These are phyloP conservation scores for Ianthella basta DNA, from an alignment of 37 sponge, comb jelly and placozoan species.

Conservation along the genomic window DNA sequence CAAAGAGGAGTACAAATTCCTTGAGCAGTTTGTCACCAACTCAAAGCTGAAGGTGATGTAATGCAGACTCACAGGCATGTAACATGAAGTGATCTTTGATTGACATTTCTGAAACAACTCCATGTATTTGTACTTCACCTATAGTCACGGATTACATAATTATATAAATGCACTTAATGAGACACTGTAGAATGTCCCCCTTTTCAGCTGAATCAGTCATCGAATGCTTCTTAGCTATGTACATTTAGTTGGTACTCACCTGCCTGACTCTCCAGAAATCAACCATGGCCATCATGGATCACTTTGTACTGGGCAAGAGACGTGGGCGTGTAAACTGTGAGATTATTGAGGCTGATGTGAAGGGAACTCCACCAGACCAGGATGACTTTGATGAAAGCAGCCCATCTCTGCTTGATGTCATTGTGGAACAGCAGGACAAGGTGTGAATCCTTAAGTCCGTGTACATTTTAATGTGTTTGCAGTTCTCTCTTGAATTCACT, in stretches of 20 bases:
- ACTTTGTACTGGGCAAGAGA: constrained; percentile 13
- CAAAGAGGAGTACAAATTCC: not conserved
- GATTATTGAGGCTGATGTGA: constrained; percentile 20
- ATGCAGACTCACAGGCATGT: no score
- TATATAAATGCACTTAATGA: no score
- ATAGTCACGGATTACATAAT: no score
- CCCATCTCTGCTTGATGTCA: not conserved
- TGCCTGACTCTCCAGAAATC: not conserved
- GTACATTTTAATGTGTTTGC: no score
- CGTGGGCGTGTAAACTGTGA: constrained; percentile 23
- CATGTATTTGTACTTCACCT: no score
- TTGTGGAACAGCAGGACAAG: constrained; percentile 3
- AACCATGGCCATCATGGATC: constrained; percentile 20
- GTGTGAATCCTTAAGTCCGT: not conserved
- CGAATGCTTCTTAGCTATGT: no score
- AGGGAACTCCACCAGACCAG: constrained; percentile 12
- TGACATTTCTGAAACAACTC: no score
- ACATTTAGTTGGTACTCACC: no score
- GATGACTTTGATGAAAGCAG: not conserved
- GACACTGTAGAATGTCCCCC: no score
- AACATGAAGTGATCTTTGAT: no score
- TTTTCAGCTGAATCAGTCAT: no score
- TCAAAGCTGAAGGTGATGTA: not conserved
- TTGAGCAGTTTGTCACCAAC: not conserved
- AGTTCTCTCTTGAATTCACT: no score